A percentile compares a stretch with the other conserved stretches of the same genome.
phyloP scores from a whole-genome alignment of 1,140 invertebrate species.

The Maniola jurtina region DNA sequence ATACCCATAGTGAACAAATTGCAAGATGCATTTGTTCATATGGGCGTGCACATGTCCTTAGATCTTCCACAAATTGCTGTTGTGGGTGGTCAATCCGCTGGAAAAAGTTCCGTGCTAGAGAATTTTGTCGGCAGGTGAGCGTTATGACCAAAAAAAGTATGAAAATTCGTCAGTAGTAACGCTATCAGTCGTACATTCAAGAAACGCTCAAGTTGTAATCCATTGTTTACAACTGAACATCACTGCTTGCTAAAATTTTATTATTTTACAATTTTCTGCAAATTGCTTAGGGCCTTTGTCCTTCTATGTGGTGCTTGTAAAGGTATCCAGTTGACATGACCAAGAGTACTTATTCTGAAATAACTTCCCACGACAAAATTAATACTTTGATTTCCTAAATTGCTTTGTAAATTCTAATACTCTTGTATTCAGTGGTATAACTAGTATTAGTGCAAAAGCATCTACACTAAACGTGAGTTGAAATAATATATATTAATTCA shows the following conservation, averaged over 20 bases:
- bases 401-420: no score
- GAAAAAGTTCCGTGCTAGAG: constrained; percentile 99
- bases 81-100: constrained; percentile 99
- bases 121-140: constrained; percentile 98
- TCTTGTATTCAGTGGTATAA: no score
- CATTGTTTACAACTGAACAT: not conserved
- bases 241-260: not conserved
- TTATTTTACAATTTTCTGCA: no score
- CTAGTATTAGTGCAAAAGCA: no score
- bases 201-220: not conserved
- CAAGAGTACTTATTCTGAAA: no score
- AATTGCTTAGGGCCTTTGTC: no score
- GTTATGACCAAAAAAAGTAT: not conserved
- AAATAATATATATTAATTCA: no score
- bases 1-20: constrained; percentile 99
- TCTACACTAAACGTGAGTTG: no score
- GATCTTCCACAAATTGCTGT: constrained; percentile 99
- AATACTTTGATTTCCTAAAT: no score
- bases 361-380: no score
- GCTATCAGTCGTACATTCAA: not conserved
- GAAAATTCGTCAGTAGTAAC: not conserved
- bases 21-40: constrained; percentile 99
- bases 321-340: no score
- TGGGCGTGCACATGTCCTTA: constrained; percentile 98
- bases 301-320: no score